Base-by-base conservation (phyloP, 1,140 invertebrate genomes). In the Aphidius gifuensis region DNA sequence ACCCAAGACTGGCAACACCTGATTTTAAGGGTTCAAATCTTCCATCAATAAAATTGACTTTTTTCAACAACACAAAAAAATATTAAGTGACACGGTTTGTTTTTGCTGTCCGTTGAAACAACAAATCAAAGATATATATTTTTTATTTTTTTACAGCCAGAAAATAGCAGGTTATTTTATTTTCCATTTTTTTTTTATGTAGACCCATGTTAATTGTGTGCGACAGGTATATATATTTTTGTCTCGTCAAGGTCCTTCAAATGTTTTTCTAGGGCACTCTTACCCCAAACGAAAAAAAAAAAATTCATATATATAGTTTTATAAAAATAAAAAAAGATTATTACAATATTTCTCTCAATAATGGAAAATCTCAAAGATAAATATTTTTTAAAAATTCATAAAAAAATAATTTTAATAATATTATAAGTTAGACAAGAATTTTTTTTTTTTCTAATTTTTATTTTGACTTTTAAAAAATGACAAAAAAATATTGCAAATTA, bases 51-150 rank as follows among this genome's bases (percentile, higher is more conserved):
- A 71, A 73, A 72, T 70, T 74, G 72, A 74, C 71, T 74, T 66
- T 61, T 71, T 60, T 6, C 5, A 32, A 40, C 32, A 49, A 46
- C 11, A 32, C 53, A 43, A 55, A 9, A 23, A 44, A 59, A 23
- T 38, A 32, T 5, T 9, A 9, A 59, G 44, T 55, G 63, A 61
- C 58, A 68, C 49, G 55, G 68, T 72, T 71, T 74, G 71, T 73
- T 73, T 68, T 74, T 71, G 67, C 61, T 71, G n/a, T n/a, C 58
- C 60, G 56, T 62, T 74, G 68, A 71, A 75, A 75, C 63, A 75
- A 76, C 72, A 75, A 72, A 66, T 66, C 64, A 45, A 40, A 21
- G 5, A 8, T 56, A 4, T 40, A 16, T 9, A 23, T 56, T 9
- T 44, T 45, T 32, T 58, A 45, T 21, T 45, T 32, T 32, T 32